Evolutionary conservation across 1,140 invertebrate species (phyloP).

Genomic region (Caenorhabditis brenneri): DNA sequence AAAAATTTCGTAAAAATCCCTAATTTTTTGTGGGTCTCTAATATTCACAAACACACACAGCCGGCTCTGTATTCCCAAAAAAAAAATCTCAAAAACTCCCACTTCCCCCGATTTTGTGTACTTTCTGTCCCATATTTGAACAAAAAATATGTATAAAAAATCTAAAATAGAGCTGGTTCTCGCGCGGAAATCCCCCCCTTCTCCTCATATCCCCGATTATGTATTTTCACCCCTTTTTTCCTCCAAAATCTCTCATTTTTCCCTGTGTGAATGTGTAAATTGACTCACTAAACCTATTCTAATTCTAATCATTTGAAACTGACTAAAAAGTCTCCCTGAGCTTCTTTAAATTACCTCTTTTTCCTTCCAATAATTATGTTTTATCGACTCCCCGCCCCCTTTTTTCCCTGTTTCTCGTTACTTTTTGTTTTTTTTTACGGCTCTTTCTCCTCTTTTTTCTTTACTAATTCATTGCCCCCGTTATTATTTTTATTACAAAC

Average conservation of each 20-base stretch:
- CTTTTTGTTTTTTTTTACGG: not conserved
- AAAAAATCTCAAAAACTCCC: not conserved
- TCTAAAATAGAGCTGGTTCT: constrained; percentile 15
- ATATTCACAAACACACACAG: constrained; percentile 33
- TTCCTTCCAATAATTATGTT: too few species aligned
- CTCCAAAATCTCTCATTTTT: not conserved
- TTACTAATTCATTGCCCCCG: not conserved
- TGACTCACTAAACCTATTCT: not conserved
- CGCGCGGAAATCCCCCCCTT: constrained; percentile 3
- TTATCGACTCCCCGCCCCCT: not conserved
- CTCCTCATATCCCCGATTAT: not conserved
- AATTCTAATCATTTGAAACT: not conserved
- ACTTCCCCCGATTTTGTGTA: not conserved
- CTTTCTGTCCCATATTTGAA: not conserved
- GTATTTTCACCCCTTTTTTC: not conserved
- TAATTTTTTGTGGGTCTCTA: not conserved
- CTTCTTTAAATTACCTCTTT: not conserved
- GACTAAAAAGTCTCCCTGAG: not conserved
- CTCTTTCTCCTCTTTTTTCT: not conserved
- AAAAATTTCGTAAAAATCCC: not conserved
- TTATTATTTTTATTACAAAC: not conserved
- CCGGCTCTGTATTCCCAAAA: constrained; percentile 21
- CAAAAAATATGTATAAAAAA: constrained; percentile 3
- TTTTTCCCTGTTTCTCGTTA: not conserved
- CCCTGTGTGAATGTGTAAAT: constrained; percentile 35